Base-by-base conservation (phyloP, 1,140 invertebrate genomes). In the Zaprionus lachaisei region DNA sequence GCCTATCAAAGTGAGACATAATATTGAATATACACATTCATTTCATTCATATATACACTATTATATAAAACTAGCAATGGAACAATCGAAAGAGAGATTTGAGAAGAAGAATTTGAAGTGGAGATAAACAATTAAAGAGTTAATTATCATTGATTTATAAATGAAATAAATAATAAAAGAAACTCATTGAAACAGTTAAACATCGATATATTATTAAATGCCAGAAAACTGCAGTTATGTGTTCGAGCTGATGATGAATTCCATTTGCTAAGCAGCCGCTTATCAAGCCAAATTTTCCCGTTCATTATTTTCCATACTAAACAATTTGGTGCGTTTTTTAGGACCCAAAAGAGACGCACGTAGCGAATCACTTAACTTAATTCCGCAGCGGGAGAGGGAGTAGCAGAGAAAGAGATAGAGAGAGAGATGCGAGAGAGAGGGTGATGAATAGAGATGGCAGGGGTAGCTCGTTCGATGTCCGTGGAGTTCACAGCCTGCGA, bases 291-390 rank as follows among this genome's bases (percentile, higher is more conserved):
- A 66, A 37, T 66, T 66, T 67, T 47, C 28, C 38, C 69, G 47
- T 5, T 44, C 34, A 51, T 66, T 49, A 61, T 57, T 68, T 34
- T 64, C 37, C 44, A 62, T 41, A 69, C 49, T 38, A 34, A 34
- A 5, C 12, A 41, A 65, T 34, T 79, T 67, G 38, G 22, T 65
- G 34, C 41, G n/a, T 64, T 80, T 69, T 37, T 69, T 75, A 60
- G 49, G 49, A 41, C 61, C 57, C 76, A 70, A 66, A 84, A 81
- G 84, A 84, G 85, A 76, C 85, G 84, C 91, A 92, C 91, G 91
- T 92, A 92, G 83, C 72, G 83, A 92, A 91, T 92, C 91, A 92
- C 91, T 92, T 92, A 92, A 92, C 86, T 92, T 81, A 85, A 90
- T 77, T 83, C 77, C 69, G 55, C 28, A 41, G 5, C 14, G 54